Percentiles rank a stretch among this genome's conserved stretches.
Conservation (phyloP, 2,888 invertebrate species). For the Cordilura impudica region DNA sequence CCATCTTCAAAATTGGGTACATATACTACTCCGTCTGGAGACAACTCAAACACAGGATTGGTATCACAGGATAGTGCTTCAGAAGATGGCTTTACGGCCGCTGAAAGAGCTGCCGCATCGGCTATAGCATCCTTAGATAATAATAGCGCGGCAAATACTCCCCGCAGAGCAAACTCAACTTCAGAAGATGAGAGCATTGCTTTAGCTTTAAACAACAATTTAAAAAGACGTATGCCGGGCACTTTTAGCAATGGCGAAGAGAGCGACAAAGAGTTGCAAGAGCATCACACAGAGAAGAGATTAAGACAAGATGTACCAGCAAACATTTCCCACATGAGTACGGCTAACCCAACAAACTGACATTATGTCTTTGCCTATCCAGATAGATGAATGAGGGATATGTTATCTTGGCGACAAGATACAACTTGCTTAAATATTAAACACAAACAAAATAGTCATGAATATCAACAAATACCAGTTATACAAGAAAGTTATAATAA, state of each 20-base stretch:
- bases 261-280: constrained; percentile 71
- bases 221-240: constrained; percentile 71
- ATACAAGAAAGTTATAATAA: constrained; percentile 21
- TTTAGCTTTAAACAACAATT: constrained; percentile 65
- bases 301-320: constrained; percentile 43
- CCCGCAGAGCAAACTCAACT: constrained; percentile 71
- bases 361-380: constrained; percentile 72
- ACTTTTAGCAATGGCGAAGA: constrained; percentile 73
- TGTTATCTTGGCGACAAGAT: constrained; percentile 56
- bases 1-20: constrained; percentile 85
- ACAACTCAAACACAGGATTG: constrained; percentile 66
- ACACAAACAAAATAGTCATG: not conserved
- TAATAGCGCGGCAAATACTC: constrained; percentile 74
- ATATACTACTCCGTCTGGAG: constrained; percentile 74
- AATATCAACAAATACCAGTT: constrained; percentile 9
- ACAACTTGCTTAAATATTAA: constrained; percentile 14
- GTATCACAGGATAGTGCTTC: constrained; percentile 74
- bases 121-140: constrained; percentile 74
- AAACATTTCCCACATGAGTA: constrained; percentile 27
- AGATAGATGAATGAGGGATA: constrained; percentile 70
- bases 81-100: constrained; percentile 75
- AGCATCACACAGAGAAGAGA: constrained; percentile 64
- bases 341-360: constrained; percentile 68
- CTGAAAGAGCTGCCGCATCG: constrained; percentile 71
- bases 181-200: constrained; percentile 71